Conservation (phyloP, 1,140 invertebrate species). For the Spodoptera litura region DNA sequence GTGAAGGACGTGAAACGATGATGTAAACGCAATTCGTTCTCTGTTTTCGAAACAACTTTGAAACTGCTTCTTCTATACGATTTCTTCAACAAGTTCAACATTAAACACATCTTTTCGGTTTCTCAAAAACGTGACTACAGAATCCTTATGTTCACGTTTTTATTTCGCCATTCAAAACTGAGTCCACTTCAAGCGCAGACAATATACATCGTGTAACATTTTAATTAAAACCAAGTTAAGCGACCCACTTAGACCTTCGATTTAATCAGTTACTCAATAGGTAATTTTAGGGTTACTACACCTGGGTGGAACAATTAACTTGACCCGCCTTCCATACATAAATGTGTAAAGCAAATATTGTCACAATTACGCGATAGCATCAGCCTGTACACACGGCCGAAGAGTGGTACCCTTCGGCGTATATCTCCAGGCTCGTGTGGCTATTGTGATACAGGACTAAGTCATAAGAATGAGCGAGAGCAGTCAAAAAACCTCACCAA, state of each 20-base stretch:
- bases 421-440: slow-evolving; percentile 62
- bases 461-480: slow-evolving; percentile 21
- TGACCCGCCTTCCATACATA: slow-evolving; percentile 65
- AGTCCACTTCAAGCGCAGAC: slow-evolving; percentile 25
- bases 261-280: slow-evolving; percentile 53
- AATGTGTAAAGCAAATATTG: slow-evolving; percentile 81
- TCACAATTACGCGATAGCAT: slow-evolving; percentile 84
- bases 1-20: not conserved
- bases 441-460: slow-evolving; percentile 53
- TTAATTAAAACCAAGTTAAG: slow-evolving; percentile 48
- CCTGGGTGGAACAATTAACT: slow-evolving; percentile 62
- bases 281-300: slow-evolving; percentile 43
- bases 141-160: not conserved
- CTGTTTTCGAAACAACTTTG: slow-evolving; percentile 1
- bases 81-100: not conserved
- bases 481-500: too few relatives aligned
- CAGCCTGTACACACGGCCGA: slow-evolving; percentile 73
- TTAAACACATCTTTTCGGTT: not conserved
- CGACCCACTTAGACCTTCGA: slow-evolving; percentile 49
- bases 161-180: slow-evolving; percentile 16
- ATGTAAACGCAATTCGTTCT: not conserved
- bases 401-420: slow-evolving; percentile 73
- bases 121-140: slow-evolving; percentile 9
- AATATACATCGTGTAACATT: slow-evolving; percentile 38
- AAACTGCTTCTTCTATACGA: not conserved